phyloP scores from a whole-genome alignment of 2,888 invertebrate species.

The Yponomeuta evonymella region DNA sequence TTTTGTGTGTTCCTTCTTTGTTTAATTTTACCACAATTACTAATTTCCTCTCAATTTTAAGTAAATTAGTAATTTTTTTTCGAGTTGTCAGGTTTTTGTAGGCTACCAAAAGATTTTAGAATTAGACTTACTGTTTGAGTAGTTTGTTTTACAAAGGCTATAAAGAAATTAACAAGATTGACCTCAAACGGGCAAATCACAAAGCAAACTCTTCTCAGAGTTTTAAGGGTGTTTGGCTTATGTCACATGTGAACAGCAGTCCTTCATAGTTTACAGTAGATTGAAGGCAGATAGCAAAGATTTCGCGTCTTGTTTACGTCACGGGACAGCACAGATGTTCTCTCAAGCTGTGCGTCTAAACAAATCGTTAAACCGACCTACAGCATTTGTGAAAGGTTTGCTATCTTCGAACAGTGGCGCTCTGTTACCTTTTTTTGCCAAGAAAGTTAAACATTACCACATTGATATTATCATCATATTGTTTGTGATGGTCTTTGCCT shows the following conservation, averaged over 20 bases:
- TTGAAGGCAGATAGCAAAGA: slow-evolving; percentile 28
- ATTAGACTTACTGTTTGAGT: too few relatives aligned
- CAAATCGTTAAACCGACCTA: slow-evolving; percentile 22
- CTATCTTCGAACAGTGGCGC: background rate
- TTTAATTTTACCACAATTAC: slow-evolving; percentile 35
- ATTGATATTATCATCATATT: background rate
- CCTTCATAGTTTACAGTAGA: slow-evolving; percentile 30
- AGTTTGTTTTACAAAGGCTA: too few relatives aligned
- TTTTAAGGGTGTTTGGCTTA: background rate
- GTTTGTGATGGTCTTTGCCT: too few relatives aligned
- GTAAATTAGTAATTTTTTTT: background rate
- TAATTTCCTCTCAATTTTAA: slow-evolving; percentile 24
- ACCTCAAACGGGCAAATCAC: background rate
- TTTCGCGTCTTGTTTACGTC: slow-evolving; percentile 45
- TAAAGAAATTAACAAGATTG: too few relatives aligned
- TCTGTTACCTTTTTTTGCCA: slow-evolving; percentile 5
- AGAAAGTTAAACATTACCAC: slow-evolving; percentile 7
- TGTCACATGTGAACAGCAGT: slow-evolving; percentile 16
- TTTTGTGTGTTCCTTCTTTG: slow-evolving; percentile 31
- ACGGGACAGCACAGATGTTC: slow-evolving; percentile 35
- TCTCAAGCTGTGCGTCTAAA: slow-evolving; percentile 28
- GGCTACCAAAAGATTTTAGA: too few relatives aligned
- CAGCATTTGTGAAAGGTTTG: slow-evolving; percentile 2
- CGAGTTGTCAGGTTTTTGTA: background rate
- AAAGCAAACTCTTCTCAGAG: background rate